Evolutionary conservation across 2,797 vertebrate species (phyloP), one percentile per base, ranked within the genome.

Genomic region (Aythya fuligula): DNA sequence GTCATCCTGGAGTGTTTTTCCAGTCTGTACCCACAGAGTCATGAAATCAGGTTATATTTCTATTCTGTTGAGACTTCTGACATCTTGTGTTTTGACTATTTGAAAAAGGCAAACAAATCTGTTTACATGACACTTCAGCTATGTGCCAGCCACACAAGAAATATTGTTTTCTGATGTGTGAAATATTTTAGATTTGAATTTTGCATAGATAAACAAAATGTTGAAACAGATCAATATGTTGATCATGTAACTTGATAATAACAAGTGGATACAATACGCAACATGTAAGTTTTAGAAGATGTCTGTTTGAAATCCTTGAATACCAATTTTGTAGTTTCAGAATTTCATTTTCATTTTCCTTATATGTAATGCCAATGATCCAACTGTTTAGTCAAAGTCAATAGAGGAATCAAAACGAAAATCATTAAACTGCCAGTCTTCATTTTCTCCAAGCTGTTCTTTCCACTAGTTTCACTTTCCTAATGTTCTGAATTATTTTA

Each of bases 331-430:
- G 41, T 22, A 51, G 22, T 54, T 85, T 67, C 39, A 74, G 57
- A 85, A 80, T 69, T 79, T 62, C 11, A 51, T 93, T 89, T 95
- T 93, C 36, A 45, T 93, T 89, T 95, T 95, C 39, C 14, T 47
- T 61, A 11, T 67, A 77, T 61, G n/a, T 41, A 80, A 79, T 74
- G 84, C 21, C 74, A 92, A 38, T 30, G 69, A 89, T 82, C 28
- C 65, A 92, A 70, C 60, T 62, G 53, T 61, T 60, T 79, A 80
- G 12, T 41, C 53, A 93, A 71, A 92, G 94, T 56, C 85, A 96
- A 93, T 61, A 73, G 34, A 91, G 82, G 92, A 87, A 89, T 65
- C 62, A 87, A 83, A 87, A 75, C 10, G 43, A 90, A 93, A 96
- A 94, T 78, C 60, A 78, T 86, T 76, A 84, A 95, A n/a, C 61